These are phyloP conservation scores for Noturus placidus DNA, from an alignment of 2,113 vertebrate genomes.

Conservation along the genomic window DNA sequence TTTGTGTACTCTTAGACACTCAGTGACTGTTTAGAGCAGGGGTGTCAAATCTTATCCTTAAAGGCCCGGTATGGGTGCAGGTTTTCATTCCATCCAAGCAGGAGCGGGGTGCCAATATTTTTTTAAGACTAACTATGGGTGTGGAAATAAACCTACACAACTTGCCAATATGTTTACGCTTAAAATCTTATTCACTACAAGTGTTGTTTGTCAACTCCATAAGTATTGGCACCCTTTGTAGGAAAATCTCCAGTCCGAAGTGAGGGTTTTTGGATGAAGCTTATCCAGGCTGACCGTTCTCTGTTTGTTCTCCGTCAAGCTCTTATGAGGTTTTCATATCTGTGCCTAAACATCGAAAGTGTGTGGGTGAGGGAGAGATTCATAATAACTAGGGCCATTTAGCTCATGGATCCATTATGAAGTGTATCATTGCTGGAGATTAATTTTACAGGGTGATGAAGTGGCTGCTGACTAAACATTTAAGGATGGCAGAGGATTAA, in stretches of 20 bases:
- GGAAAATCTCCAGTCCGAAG: background rate
- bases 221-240: background rate
- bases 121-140: no score
- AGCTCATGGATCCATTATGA: conserved; percentile 4
- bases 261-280: no score
- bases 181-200: background rate
- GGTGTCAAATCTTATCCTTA: no score
- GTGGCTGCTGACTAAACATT: conserved; percentile 31
- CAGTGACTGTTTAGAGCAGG: background rate
- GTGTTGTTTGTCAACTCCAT: background rate
- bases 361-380: background rate
- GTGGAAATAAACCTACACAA: background rate
- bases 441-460: conserved; percentile 8
- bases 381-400: background rate
- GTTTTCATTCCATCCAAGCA: no score
- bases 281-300: background rate
- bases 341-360: background rate
- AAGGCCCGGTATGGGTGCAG: no score
- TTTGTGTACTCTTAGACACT: background rate
- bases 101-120: background rate
- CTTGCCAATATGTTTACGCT: background rate
- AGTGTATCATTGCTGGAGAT: conserved; percentile 2
- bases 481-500: background rate
- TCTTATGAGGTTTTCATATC: background rate
- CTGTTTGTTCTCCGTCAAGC: background rate